phyloP scores from a whole-genome alignment of 2,113 vertebrate species.

The Poecile atricapillus region DNA sequence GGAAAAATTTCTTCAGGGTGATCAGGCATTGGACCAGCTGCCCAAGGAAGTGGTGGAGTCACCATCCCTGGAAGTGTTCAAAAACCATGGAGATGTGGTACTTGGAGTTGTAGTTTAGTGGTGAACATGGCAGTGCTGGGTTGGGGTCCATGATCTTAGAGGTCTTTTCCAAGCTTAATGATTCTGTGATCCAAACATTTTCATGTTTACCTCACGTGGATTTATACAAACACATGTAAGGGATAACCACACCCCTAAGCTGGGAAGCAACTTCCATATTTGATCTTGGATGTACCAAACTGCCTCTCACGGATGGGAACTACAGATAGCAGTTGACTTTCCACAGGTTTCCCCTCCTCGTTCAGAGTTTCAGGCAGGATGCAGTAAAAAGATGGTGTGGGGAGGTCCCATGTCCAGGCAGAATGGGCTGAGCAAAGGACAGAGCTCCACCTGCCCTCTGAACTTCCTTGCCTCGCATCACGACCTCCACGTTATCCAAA shows the following conservation, averaged over 20 bases:
- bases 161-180: not conserved
- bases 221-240: not conserved
- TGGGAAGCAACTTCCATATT: not conserved
- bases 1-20: not conserved
- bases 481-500: not conserved
- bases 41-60: not conserved
- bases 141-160: not conserved
- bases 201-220: not conserved
- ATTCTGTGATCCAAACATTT: not conserved
- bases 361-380: not conserved
- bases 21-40: not conserved
- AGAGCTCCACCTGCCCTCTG: not conserved
- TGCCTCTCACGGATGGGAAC: accelerated
- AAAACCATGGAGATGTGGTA: not conserved
- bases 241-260: not conserved
- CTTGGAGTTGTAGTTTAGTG: not conserved
- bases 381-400: not conserved
- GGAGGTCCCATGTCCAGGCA: not conserved
- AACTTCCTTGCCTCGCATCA: not conserved
- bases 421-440: not conserved
- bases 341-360: not conserved
- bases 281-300: not conserved
- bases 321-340: accelerated
- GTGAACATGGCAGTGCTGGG: not conserved
- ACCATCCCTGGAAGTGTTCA: not conserved